Evolutionary conservation across 2,797 vertebrate species (phyloP).

Genomic region (Pseudocheirus occidentalis): DNA sequence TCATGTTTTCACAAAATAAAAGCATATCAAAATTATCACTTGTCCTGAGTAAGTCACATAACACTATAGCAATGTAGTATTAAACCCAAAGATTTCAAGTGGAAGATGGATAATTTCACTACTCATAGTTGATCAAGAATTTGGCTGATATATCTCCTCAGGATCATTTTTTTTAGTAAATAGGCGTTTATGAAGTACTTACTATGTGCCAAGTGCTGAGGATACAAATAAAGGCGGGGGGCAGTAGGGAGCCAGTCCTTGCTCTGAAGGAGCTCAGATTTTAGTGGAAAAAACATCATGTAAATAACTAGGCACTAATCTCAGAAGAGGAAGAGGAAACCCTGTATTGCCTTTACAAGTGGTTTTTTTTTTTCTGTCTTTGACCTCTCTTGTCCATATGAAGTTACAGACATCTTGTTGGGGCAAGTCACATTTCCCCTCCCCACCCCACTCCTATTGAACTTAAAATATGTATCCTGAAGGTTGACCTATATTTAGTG

Average conservation of each 20-base stretch:
- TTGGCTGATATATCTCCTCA: background rate
- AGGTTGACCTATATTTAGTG: conserved; percentile 4
- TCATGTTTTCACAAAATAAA: background rate
- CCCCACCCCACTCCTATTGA: background rate
- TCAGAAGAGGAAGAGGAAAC: background rate
- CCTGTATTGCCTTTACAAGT: background rate
- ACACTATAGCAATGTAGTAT: background rate
- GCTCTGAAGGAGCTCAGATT: background rate
- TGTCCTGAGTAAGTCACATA: background rate
- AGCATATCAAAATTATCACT: background rate
- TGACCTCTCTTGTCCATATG: conserved; percentile 1
- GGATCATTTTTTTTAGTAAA: background rate
- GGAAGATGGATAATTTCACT: background rate
- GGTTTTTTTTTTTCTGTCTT: background rate
- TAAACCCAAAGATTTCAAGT: background rate
- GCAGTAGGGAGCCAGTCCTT: background rate
- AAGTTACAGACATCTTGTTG: conserved; percentile 9
- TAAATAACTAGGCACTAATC: background rate
- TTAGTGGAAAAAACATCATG: background rate
- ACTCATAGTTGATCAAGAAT: background rate
- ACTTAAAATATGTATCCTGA: conserved; percentile 23
- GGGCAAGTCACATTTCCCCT: background rate
- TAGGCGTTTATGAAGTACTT: background rate
- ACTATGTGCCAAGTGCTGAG: background rate
- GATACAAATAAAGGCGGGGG: background rate